Base-by-base conservation (phyloP, 2,888 invertebrate species). In the Standfussiana lucernea region DNA sequence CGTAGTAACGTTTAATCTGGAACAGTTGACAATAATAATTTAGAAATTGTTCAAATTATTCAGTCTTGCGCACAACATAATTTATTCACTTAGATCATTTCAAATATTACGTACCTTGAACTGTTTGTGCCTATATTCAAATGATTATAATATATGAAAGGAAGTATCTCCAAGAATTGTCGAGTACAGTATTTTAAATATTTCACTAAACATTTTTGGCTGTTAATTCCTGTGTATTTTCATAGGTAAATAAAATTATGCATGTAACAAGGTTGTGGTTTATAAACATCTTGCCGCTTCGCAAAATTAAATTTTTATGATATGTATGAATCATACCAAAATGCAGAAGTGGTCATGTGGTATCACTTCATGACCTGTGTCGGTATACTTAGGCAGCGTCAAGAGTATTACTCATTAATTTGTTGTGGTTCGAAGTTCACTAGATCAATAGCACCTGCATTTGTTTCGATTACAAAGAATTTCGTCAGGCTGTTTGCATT, bases 1-100 rank as follows among this genome's bases (percentile, higher is more conserved):
- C 96, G 94, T 98, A 98, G 93, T 98, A 98, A 71, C 98, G 97
- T 94, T 98, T 98, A 75, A 98, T 97, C 98, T 98, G 95, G 18
- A 89, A 87, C n/a, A 21, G 18, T 24, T 10, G 45, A 66, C 1
- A 35, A 8, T 35, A 32, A 37, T 0, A 15, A 18, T 73, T 50
- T 28, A 11, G 7, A 28, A 13, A 21, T 24, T 42, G 6, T 40
- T 45, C 1, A 40, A 37, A 11, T 24, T 50, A 40, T 72, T 72
- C 24, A 37, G 15, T 35, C 10, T 8, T 70, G 32, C 35, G 7
- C 21, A 28, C 2, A 21, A 35, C 15, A 13, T 56, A 32, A 28
- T 47, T 28, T 70, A n/a, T 37, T 15, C 6, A 47, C 13, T 15
- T 40, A 10, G 24, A 56, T 71, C 13, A 21, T 40, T 42, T 56